Base-by-base conservation (phyloP, 2,797 vertebrate genomes). In the Acipenser ruthenus region DNA sequence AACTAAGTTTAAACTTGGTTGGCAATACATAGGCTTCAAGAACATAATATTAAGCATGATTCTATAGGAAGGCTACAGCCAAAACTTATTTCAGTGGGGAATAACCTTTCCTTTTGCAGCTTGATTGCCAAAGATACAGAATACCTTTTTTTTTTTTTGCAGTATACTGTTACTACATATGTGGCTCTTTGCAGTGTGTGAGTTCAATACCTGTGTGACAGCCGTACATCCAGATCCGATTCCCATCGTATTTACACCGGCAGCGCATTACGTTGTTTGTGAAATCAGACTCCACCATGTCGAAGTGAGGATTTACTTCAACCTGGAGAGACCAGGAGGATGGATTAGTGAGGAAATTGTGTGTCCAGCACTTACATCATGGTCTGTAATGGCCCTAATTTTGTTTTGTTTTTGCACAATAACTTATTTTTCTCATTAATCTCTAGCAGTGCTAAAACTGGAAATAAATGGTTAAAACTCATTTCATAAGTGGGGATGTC, bases 251-350 rank as follows among this genome's bases (percentile, higher is more conserved):
- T 81, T 91, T 94, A 87, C 95, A 98, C 69, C 88, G 90, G 77
- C 97, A 99, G 67, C 87, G 89, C 90, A 99, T 92, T 72, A 93
- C 90, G 0, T 99, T 99, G 84, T 99, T 99, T 83, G 94, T 92
- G 72, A 98, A 98, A 73, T 98, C 96, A 0, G 97, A 98, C 76
- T 99, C 97, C 0, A 95, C 93, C 88, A 97, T 96, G 77, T 99
- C 96, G 0, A 93, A 85, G 0, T 92, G 90, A 37, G 97, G 97
- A 75, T 99, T 99, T 66, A 99, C 88, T 0, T 97, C 87, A 78
- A 98, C 94, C 97, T 99, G 82, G 10, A 72, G 1, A 11, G 51
- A 12, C 10, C 7, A 66, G 47, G 13, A 47, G 49, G 37, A 6
- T 37, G 37, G 37, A 37, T 37, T 37, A 37, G 37, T 37, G 37